Evolutionary conservation across 2,797 vertebrate genomes (phyloP).

Genomic region (Enteromius treurensis): DNA sequence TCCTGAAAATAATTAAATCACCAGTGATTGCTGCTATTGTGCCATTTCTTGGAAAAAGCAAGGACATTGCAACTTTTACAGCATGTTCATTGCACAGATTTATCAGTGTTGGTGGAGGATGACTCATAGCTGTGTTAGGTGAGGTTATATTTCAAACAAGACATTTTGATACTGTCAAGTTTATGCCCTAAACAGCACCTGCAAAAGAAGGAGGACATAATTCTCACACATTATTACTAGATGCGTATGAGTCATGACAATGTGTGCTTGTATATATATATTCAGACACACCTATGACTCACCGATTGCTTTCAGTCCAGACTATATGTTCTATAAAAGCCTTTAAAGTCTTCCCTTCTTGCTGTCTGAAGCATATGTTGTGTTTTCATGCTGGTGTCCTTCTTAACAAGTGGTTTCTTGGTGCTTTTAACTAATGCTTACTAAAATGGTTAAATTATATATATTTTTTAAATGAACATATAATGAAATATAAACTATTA

Average conservation of each 20-base stretch:
- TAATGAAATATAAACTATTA: neutral
- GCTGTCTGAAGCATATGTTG: neutral
- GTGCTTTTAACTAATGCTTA: too few relatives aligned
- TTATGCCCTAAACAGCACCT: constrained; percentile 16
- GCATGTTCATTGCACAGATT: constrained; percentile 13
- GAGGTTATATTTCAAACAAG: constrained; percentile 19
- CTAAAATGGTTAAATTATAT: neutral
- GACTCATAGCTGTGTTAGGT: constrained; percentile 27
- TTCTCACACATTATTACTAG: constrained; percentile 38
- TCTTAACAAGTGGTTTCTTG: neutral
- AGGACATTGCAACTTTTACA: constrained; percentile 15
- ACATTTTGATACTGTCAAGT: constrained; percentile 34
- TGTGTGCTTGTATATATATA: constrained; percentile 36
- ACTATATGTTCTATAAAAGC: constrained; percentile 25
- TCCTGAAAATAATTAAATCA: constrained; percentile 14
- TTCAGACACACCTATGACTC: constrained; percentile 40
- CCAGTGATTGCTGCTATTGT: neutral
- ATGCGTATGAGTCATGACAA: constrained; percentile 22
- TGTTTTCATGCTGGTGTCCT: neutral
- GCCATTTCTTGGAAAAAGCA: constrained; percentile 22
- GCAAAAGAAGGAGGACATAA: constrained; percentile 1
- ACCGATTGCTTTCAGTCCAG: constrained; percentile 1
- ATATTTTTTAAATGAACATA: too few relatives aligned
- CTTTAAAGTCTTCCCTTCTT: neutral
- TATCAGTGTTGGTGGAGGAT: constrained; percentile 25